Percentiles rank a stretch among this genome's conserved stretches.
These are phyloP conservation scores for Epinephelus awoara DNA, from an alignment of 2,797 vertebrate species.

Conservation along the genomic window DNA sequence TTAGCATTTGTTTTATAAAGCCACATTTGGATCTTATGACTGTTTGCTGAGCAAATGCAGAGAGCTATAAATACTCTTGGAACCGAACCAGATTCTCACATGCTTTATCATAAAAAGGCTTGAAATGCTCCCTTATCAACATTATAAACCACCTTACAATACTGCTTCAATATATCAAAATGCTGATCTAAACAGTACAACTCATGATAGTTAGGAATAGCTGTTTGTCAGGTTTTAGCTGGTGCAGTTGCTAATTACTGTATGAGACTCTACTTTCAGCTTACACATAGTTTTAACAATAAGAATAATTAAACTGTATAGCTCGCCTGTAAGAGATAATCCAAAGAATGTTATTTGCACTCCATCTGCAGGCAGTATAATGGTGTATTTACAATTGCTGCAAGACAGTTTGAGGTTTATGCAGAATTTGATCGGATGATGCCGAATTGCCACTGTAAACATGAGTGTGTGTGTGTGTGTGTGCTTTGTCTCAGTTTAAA, in stretches of 20 bases:
- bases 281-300: conserved; percentile 25
- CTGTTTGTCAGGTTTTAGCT: conserved; percentile 37
- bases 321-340: conserved; percentile 67
- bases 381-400: conserved; percentile 52
- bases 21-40: conserved; percentile 39
- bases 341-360: conserved; percentile 83
- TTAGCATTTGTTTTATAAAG: conserved; percentile 42
- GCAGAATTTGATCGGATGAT: conserved; percentile 38
- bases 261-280: conserved; percentile 33
- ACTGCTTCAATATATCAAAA: conserved; percentile 65
- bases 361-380: conserved; percentile 59
- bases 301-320: conserved; percentile 30
- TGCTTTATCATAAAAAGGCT: conserved; percentile 30
- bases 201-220: conserved; percentile 21
- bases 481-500: conserved; percentile 41
- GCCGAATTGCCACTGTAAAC: conserved; percentile 42
- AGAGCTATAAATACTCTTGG: conserved; percentile 13
- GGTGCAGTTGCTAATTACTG: conserved; percentile 28
- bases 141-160: conserved; percentile 30
- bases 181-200: conserved; percentile 48
- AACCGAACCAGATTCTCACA: conserved; percentile 38
- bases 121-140: conserved; percentile 25
- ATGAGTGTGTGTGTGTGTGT: conserved; percentile 7
- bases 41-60: conserved; percentile 51
- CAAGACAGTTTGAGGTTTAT: conserved; percentile 43